Evolutionary conservation across 2,113 vertebrate genomes (phyloP).

Genomic region (Archocentrus centrarchus): DNA sequence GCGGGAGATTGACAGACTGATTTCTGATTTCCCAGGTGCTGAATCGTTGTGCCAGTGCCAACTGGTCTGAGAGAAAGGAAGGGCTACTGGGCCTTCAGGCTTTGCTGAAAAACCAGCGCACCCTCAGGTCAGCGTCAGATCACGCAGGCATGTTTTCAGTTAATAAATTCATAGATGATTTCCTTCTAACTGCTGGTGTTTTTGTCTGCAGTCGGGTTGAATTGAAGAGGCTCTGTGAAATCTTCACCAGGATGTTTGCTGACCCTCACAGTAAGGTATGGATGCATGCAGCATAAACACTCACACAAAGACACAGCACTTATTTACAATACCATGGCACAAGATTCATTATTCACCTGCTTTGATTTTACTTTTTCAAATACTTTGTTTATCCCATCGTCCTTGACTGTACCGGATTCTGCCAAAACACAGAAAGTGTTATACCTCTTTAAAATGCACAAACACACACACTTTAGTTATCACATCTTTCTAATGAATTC

Average conservation of each 20-base stretch:
- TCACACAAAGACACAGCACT: slow-evolving; percentile 15
- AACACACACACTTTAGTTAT: neutral
- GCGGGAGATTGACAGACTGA: no score
- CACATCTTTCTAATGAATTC: neutral
- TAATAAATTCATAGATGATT: neutral
- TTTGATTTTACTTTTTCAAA: slow-evolving; percentile 49
- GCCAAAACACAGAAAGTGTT: slow-evolving; percentile 54
- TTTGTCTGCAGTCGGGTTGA: slow-evolving; percentile 90
- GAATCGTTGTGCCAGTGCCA: slow-evolving; percentile 95
- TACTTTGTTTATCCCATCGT: slow-evolving; percentile 63
- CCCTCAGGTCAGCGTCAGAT: slow-evolving; percentile 83
- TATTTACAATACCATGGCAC: slow-evolving; percentile 1
- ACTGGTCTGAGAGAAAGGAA: slow-evolving; percentile 98
- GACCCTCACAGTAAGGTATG: slow-evolving; percentile 99
- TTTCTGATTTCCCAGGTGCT: slow-evolving; percentile 79
- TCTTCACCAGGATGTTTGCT: slow-evolving; percentile 99
- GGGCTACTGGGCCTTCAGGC: slow-evolving; percentile 93
- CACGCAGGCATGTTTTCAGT: neutral
- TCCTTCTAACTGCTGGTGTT: neutral
- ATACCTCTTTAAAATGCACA: neutral
- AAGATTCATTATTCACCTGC: slow-evolving; percentile 47
- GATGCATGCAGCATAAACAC: slow-evolving; percentile 47
- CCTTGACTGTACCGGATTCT: slow-evolving; percentile 80
- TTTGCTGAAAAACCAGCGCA: slow-evolving; percentile 93
- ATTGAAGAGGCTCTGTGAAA: slow-evolving; percentile 97